A percentile compares a stretch with the other conserved stretches of the same genome.
These are phyloP conservation scores for Tetrax tetrax DNA, from an alignment of 2,113 vertebrate genomes.

Conservation along the genomic window DNA sequence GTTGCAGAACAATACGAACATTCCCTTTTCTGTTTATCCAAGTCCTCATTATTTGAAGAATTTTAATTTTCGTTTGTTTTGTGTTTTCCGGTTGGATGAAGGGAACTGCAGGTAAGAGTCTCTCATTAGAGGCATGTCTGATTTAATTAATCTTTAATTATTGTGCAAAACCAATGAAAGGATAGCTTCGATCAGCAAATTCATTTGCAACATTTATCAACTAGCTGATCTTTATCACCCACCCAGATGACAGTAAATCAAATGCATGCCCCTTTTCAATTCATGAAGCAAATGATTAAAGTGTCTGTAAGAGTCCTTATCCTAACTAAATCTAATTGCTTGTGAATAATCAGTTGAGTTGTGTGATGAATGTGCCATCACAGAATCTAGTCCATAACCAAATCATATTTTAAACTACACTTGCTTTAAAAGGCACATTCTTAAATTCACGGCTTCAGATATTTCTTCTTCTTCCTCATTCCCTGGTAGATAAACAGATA, in stretches of 20 bases:
- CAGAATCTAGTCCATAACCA: neutral
- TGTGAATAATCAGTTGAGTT: conserved; percentile 40
- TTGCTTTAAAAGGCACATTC: neutral
- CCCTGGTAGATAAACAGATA: neutral
- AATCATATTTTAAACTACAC: neutral
- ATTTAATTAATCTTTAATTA: conserved; percentile 78
- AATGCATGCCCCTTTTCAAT: conserved; percentile 50
- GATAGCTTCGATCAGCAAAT: conserved; percentile 63
- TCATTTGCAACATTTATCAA: conserved; percentile 62
- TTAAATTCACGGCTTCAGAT: neutral
- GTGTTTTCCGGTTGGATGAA: conserved; percentile 37
- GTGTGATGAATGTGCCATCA: neutral
- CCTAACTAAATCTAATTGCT: conserved; percentile 56
- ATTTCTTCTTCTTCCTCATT: neutral
- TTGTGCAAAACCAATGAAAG: conserved; percentile 64
- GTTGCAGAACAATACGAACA: neutral
- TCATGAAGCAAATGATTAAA: conserved; percentile 66
- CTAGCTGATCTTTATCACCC: conserved; percentile 61
- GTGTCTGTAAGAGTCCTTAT: conserved; percentile 35
- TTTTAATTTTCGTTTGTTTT: neutral
- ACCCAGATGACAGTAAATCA: conserved; percentile 68
- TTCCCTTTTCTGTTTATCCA: neutral
- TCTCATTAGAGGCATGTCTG: conserved; percentile 63
- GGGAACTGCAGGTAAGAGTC: conserved; percentile 36
- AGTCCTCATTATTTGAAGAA: neutral